A percentile compares a stretch with the other conserved stretches of the same genome.
Conservation (phyloP, 2,113 vertebrate species). For the Falco punctatus region DNA sequence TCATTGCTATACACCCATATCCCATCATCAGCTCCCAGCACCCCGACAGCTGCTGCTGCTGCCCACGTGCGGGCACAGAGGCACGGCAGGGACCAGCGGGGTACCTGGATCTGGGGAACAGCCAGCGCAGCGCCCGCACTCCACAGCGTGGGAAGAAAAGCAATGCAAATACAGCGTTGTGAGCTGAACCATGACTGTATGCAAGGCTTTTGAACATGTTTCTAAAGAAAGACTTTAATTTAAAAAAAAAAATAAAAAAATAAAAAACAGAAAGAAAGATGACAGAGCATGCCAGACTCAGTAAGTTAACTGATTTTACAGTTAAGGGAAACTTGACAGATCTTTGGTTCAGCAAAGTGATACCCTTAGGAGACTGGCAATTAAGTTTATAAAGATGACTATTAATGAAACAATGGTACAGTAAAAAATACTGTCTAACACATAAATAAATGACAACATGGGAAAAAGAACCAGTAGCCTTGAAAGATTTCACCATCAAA, state of each 20-base stretch:
- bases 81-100: neutral
- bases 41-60: neutral
- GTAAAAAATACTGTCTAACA: neutral
- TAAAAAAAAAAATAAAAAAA: neutral
- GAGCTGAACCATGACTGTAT: neutral
- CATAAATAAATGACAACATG: neutral
- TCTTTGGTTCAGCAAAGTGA: neutral
- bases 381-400: neutral
- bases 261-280: neutral
- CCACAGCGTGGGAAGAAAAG: neutral
- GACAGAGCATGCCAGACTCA: neutral
- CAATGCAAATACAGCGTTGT: neutral
- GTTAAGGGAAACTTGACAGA: neutral
- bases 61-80: neutral
- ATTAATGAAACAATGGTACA: neutral
- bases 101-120: neutral
- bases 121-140: neutral
- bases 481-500: neutral
- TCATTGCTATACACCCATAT: neutral
- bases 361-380: neutral
- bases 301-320: neutral
- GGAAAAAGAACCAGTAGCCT: neutral
- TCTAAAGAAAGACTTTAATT: neutral
- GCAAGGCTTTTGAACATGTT: neutral
- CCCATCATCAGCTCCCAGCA: neutral